Evolutionary conservation across 2,888 invertebrate genomes (phyloP).

Genomic region (Acleris laterana): DNA sequence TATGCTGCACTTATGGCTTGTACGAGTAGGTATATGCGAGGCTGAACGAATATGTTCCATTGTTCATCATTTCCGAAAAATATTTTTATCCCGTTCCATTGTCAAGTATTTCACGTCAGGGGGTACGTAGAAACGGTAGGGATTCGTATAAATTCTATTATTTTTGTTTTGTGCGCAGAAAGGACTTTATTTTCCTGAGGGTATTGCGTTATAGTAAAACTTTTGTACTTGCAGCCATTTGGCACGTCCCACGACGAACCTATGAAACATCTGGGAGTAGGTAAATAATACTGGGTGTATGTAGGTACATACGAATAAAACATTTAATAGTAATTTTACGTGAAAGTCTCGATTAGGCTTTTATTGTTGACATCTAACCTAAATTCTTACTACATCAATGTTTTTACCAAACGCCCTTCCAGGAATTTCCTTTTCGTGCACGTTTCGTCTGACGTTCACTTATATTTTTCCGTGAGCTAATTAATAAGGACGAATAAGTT

Average conservation of each 20-base stretch:
- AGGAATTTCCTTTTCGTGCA: no score
- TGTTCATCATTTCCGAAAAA: conserved; percentile 15
- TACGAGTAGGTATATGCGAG: not conserved
- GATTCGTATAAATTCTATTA: conserved; percentile 31
- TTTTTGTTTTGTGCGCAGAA: conserved; percentile 29
- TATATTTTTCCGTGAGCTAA: no score
- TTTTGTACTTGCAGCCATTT: conserved; percentile 29
- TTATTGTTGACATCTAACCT: no score
- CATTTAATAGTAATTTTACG: no score
- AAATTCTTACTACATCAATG: no score
- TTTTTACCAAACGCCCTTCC: no score
- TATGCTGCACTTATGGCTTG: conserved; percentile 18
- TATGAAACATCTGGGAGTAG: conserved; percentile 8
- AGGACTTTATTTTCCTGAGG: conserved; percentile 30
- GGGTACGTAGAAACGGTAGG: conserved; percentile 16
- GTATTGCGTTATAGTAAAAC: conserved; percentile 32
- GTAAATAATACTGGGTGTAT: no score
- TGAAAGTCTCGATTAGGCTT: no score
- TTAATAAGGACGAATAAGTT: no score
- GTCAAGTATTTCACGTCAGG: conserved; percentile 21
- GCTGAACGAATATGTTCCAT: conserved; percentile 18
- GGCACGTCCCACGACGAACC: conserved; percentile 22
- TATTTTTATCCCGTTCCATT: conserved; percentile 18
- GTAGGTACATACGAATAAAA: no score
- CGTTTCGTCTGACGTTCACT: no score